Evolutionary conservation across 92 coral and sea anemone species (phyloP), one percentile per base, ranked within the genome.

Genomic region (Phymanthus crucifer): DNA sequence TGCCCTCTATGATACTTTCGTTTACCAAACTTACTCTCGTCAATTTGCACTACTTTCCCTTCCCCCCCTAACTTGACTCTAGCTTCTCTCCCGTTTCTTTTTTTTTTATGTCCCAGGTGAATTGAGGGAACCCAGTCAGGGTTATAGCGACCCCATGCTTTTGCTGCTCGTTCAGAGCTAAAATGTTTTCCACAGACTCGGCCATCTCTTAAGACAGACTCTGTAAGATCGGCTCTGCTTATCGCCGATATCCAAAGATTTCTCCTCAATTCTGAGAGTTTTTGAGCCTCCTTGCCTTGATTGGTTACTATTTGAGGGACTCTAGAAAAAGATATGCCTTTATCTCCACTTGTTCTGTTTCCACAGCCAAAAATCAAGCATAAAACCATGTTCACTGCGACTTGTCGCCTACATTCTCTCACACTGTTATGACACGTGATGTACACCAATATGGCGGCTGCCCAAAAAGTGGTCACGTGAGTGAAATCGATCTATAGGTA

Each of bases 101-200:
- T 50, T n/a, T 80, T 72, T 4, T 32, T 57, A 32, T 80, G 78
- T 3, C 78, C 85, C 40, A 80, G 72, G 33, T 80, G 35, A 4
- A 79, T 68, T 9, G 76, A 40, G 26, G 69, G 83, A 32, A 79
- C 76, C 83, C 83, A 79, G 76, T 80, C 85, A 71, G 64, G 78
- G 48, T 72, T 72, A 43, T 40, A 72, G 24, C 71, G 33, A 58
- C 78, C 80, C 80, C 77, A 57, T 13, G 45, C 0, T 46, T 77
- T 71, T 6, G 83, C 74, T 17, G 78, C 78, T 10, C 19, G 38
- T n/a, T 72, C 78, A 32, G 70, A 71, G 4, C 4, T 29, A 23
- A 80, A 80, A 56, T 80, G 71, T 50, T 80, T 80, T 33, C 71
- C 50, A 38, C 85, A 80, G 19, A 80, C 71, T 33, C 85, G 85